Evolutionary conservation across 2,888 invertebrate genomes (phyloP), one percentile per base, ranked within the genome.

Genomic region (Nasonia oneida): DNA sequence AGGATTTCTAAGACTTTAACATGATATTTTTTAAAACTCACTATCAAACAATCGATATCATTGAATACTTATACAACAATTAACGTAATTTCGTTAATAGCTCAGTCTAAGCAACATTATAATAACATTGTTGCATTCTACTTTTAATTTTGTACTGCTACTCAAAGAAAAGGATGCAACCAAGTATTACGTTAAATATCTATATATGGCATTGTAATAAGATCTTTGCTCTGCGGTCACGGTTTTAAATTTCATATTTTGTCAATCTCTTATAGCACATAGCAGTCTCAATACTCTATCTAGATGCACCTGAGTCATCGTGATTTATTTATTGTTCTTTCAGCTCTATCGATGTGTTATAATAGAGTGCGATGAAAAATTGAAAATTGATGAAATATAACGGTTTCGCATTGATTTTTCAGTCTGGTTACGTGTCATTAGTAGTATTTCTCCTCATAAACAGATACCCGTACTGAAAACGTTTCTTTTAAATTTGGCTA

Each of bases 31-130:
- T 83, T 82, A 80, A 84, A 84, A 79, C 47, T 79, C 47, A 79
- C 71, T 83, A 81, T 83, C 79, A 83, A 87, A 87, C 87, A 87
- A 85, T 80, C 61, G 73, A 85, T 78, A 83, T 85, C 47, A 77
- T 83, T 85, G 79, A 75, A 74, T 86, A 84, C 73, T 84, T 85
- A 57, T 79, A 81, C 81, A 87, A 87, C 83, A 87, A 84, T 85
- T 83, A 87, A 87, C 85, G 77, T 74, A 85, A 83, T 83, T 84
- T 81, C 82, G 78, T 86, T 81, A 84, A 85, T 85, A 81, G 82
- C 80, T 87, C 87, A 85, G 83, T 87, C 85, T 87, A 87, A 87
- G 85, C 87, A 87, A 83, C 85, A 74, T 85, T 64, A 67, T 67
- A 76, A 83, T 81, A 83, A 85, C 80, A 83, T 73, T 77, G 85